Evolutionary conservation across 2,797 vertebrate species (phyloP), one percentile per base, ranked within the genome.

Genomic region (Odontamblyopus rebecca): DNA sequence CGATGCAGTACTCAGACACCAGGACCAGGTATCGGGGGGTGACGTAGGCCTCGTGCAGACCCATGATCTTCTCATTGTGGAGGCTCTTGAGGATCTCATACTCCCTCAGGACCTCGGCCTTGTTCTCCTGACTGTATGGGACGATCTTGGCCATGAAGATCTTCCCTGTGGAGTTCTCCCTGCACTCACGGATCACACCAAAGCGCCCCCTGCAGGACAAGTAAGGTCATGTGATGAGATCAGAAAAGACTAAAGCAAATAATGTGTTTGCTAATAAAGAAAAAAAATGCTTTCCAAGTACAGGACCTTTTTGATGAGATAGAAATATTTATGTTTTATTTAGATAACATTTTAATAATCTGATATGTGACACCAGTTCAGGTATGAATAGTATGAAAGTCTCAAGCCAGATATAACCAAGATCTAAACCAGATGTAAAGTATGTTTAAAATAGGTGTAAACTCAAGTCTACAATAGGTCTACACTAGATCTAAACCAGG

Each of bases 11-110:
- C 88, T 99, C 97, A 0, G 95, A 93, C 70, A 99, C 98, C 81
- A 99, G 95, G 64, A 99, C 97, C 19, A 99, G 93, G 89, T 98
- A 99, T 13, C 96, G 95, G 0, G 97, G 97, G 0, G 97, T 99
- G 89, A 99, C 95, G 73, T 98, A 99, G 0, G 97, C 97, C 77
- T 99, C 97, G 0, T 98, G 97, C 54, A 99, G 90, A n/a, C 94
- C 86, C 96, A 98, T 96, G 83, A 99, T 90, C 84, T 93, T 94
- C 59, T 97, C 95, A 0, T 94, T 95, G 81, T 95, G 97, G 29
- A 99, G 93, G 0, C 92, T 92, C 70, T 98, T 97, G 26, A 99
- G 93, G 81, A 97, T 94, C 85, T 99, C 96, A 0, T 99, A 99
- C 84, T 99, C 97, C 88, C 95, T 96, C 69, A 98, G 92, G 62